Evolutionary conservation across 2,113 vertebrate species (phyloP), one percentile per base, ranked within the genome.

Genomic region (Grantiella picta): DNA sequence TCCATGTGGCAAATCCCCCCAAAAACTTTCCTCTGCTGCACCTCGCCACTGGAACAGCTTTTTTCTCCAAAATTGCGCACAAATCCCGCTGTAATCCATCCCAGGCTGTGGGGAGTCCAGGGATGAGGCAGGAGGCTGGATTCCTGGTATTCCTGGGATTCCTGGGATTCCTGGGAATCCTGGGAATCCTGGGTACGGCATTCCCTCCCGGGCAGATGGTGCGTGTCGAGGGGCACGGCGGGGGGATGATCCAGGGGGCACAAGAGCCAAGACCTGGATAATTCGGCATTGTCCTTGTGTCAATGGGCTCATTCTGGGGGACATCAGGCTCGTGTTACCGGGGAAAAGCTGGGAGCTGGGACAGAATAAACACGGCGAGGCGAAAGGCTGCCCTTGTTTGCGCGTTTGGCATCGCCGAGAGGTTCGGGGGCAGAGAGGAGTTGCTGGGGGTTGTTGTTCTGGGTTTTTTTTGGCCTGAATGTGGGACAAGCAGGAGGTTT

Each of bases 341-440:
- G 68, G 44, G 61, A 60, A 76, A 78, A 90, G 60, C 79, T 56
- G 80, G 80, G 31, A 78, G 89, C 76, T 17, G 53, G 90, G 88
- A 15, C 45, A 35, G 82, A n/a, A 42, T 0, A 35, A 85, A 66
- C 69, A 56, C 1, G 1, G 72, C 17, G 25, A 78, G 44, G 81
- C 14, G 4, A 52, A 90, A 86, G 56, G 54, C 38, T 11, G 71
- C 36, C 56, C 72, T 52, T 84, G 75, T n/a, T 36, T 0, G 8
- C 6, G 42, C 2, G n/a, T 15, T 76, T 3, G 35, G 28, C 28
- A 11, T 12, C 16, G 0, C 1, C 1, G 56, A 2, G 59, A 13
- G 76, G 19, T 12, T 4, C 11, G 59, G 77, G 57, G 29, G 23
- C 72, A 36, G 47, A 20, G 65, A 3, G 12, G 1, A 14, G n/a